These are phyloP conservation scores for Nautilus pompilius DNA, from an alignment of 1,140 invertebrate genomes.

Conservation along the genomic window DNA sequence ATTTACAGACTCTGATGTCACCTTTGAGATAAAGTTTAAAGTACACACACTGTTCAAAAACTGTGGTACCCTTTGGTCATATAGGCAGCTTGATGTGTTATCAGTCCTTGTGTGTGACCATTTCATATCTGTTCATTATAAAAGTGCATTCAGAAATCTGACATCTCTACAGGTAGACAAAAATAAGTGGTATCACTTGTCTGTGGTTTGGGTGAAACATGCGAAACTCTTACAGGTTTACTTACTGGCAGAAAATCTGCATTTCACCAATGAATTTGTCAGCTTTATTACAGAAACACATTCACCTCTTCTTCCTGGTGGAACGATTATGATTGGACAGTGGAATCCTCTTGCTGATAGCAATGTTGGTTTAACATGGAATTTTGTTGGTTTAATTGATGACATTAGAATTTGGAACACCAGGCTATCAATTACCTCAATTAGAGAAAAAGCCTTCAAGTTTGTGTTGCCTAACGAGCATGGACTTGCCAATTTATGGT, in stretches of 20 bases:
- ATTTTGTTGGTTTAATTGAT: slow-evolving; percentile 20
- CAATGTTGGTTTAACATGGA: slow-evolving; percentile 17
- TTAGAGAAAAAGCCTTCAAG: slow-evolving; percentile 12
- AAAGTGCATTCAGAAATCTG: background rate
- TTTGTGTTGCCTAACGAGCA: background rate
- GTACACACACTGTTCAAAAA: background rate
- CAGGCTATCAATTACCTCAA: slow-evolving; percentile 13
- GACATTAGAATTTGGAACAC: slow-evolving; percentile 27
- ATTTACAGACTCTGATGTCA: slow-evolving; percentile 19
- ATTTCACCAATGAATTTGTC: slow-evolving; percentile 6
- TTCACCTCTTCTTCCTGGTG: slow-evolving; percentile 19
- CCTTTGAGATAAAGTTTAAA: slow-evolving; percentile 27
- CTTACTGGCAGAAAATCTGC: slow-evolving; percentile 10
- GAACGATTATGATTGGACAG: slow-evolving; percentile 23
- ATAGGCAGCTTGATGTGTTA: slow-evolving; percentile 12
- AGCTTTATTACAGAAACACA: background rate
- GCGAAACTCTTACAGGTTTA: slow-evolving; percentile 11
- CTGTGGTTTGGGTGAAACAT: slow-evolving; percentile 16
- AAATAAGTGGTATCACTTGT: slow-evolving; percentile 24
- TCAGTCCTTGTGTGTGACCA: slow-evolving; percentile 16
- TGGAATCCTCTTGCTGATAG: slow-evolving; percentile 6
- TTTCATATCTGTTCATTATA: slow-evolving; percentile 10
- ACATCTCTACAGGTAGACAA: slow-evolving; percentile 13
- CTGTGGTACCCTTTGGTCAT: slow-evolving; percentile 24
- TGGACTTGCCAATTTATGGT: slow-evolving; percentile 22